Base-by-base conservation (phyloP, 2,888 invertebrate genomes). In the Chironomus tentans region DNA sequence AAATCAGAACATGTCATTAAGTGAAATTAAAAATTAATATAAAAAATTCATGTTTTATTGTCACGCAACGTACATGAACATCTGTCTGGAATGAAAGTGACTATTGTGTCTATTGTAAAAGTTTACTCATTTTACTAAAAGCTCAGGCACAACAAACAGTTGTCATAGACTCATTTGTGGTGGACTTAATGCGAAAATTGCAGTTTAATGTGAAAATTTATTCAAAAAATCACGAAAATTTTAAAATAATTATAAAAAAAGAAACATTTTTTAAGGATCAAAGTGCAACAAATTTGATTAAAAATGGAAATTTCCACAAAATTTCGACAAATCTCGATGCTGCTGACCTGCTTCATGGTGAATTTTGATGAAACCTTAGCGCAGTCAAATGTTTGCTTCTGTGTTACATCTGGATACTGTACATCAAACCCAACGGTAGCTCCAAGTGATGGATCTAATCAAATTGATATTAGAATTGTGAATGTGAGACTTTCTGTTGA, bases 381-480 rank as follows among this genome's bases (percentile, higher is more conserved):
- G 0, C 56, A 56, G 18, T 18, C n/a, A 3, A 28, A 4, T 65
- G 65, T 65, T 0, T 84, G 84, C 70, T 80, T 81, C 6, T 84
- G 84, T 77, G 83, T 83, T 13, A 83, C 84, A 0, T 77, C 82
- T 0, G 83, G 82, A 6, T 81, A 81, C 5, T 84, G 84, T 73
- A 62, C 21, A 3, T 79, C 81, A 15, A 76, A 46, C 61, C 5
- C 46, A 12, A 65, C 65, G 28, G 47, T 4, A 47, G 1, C 79
- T 4, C 83, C 38, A 38, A 38, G 10, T 18, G 84, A 84, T 79
- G 89, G 88, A 24, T 86, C 85, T 77, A 88, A 88, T 18, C 82
- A 87, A 81, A 86, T 89, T 70, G 89, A 89, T 79, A 83, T 89
- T 78, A 85, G 89, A 78, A 89, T 89, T 70, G 89, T 89, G 12